Conservation (phyloP, 1,140 invertebrate species). For the Drosophila ercepeae region DNA sequence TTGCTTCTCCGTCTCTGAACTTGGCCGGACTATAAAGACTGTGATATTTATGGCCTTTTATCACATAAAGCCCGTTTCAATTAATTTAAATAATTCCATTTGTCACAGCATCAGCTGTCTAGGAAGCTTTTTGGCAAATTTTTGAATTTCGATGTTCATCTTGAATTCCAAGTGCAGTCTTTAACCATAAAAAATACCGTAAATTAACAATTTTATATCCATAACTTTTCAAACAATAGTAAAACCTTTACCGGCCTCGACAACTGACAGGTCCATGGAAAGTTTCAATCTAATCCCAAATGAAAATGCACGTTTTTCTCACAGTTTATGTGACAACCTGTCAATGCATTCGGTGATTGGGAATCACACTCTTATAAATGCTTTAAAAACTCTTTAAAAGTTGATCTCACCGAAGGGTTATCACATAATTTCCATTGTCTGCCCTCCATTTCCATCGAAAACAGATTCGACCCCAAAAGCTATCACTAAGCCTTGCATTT, state of each 20-base stretch:
- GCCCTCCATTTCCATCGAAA: slow-evolving; percentile 31
- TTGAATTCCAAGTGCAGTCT: slow-evolving; percentile 43
- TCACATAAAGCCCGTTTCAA: slow-evolving; percentile 39
- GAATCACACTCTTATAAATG: background rate
- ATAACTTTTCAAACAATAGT: background rate
- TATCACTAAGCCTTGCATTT: slow-evolving; percentile 33
- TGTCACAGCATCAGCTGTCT: slow-evolving; percentile 47
- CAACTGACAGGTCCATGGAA: slow-evolving; percentile 19
- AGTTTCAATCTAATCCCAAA: slow-evolving; percentile 21
- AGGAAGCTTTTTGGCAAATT: slow-evolving; percentile 47
- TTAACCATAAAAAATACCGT: slow-evolving; percentile 5
- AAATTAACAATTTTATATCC: slow-evolving; percentile 35
- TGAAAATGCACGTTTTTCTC: slow-evolving; percentile 4
- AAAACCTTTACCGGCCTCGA: background rate
- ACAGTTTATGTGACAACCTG: background rate
- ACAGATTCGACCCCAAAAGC: slow-evolving; percentile 34
- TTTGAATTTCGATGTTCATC: slow-evolving; percentile 31
- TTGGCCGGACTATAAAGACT: slow-evolving; percentile 45
- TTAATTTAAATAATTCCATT: slow-evolving; percentile 56
- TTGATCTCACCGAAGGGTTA: background rate
- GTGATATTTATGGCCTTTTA: slow-evolving; percentile 52
- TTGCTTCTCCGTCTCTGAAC: slow-evolving; percentile 32
- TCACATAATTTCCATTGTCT: background rate
- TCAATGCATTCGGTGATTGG: slow-evolving; percentile 5
- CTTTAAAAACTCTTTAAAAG: slow-evolving; percentile 11